A percentile compares a stretch with the other conserved stretches of the same genome.
Evolutionary conservation across 1,140 invertebrate species (phyloP).

Genomic region (Drosophila ananassae): DNA sequence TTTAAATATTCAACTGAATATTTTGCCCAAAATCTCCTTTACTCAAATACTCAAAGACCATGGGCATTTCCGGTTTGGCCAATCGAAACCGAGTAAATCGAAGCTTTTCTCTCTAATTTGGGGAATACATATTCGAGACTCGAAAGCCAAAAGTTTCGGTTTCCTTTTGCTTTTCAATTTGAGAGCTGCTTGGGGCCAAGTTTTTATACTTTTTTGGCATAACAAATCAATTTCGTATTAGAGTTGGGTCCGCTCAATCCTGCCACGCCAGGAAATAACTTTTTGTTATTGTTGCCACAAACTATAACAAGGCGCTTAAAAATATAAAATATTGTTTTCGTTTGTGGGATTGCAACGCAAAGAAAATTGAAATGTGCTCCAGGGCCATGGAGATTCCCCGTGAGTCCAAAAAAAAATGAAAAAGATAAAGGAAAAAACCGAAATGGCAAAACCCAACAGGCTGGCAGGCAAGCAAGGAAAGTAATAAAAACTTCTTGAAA

Average conservation of each 20-base stretch:
- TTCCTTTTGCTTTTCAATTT: conserved; percentile 38
- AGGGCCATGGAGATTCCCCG: conserved; percentile 39
- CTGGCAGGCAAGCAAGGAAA: conserved; percentile 14
- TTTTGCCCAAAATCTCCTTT: conserved; percentile 16
- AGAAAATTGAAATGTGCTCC: conserved; percentile 66
- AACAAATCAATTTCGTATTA: conserved; percentile 72
- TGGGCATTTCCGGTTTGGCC: conserved; percentile 30
- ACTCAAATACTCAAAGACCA: conserved; percentile 13
- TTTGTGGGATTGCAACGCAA: conserved; percentile 48
- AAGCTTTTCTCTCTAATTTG: conserved; percentile 49
- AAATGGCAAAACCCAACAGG: neutral
- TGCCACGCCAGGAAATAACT: conserved; percentile 58
- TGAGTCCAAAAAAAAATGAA: conserved; percentile 12
- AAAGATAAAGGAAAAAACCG: conserved; percentile 21
- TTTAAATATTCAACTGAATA: conserved; percentile 7
- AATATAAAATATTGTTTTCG: conserved; percentile 53
- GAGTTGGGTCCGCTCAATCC: conserved; percentile 38
- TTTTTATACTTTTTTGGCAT: conserved; percentile 53
- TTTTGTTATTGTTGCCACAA: conserved; percentile 65
- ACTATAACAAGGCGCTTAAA: conserved; percentile 71
- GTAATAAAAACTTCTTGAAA: conserved; percentile 42
- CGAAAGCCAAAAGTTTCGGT: conserved; percentile 15
- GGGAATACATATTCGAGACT: conserved; percentile 37
- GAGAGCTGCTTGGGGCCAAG: conserved; percentile 39
- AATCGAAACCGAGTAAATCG: conserved; percentile 28